Evolutionary conservation across 2,113 vertebrate genomes (phyloP).

Genomic region (Pungitius pungitius): DNA sequence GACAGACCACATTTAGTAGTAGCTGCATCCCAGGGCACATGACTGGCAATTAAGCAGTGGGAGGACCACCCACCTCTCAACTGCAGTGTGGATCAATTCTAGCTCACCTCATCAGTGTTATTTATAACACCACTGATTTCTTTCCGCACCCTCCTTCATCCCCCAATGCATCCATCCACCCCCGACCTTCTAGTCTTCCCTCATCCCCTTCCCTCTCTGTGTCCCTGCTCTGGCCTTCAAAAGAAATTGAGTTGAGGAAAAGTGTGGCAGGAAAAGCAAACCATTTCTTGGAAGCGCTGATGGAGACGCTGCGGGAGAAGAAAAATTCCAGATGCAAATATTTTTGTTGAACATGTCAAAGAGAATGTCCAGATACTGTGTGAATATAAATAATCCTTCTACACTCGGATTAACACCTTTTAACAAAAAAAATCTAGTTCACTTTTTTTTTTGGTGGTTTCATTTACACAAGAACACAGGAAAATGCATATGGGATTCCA

Average conservation of each 20-base stretch:
- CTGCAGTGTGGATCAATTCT: slow-evolving; percentile 79
- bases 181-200: slow-evolving; percentile 24
- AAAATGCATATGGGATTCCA: slow-evolving; percentile 76
- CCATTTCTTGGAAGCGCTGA: slow-evolving; percentile 44
- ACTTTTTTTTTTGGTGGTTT: slow-evolving; percentile 74
- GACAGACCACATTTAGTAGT: slow-evolving; percentile 78
- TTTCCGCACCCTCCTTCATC: slow-evolving; percentile 52
- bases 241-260: slow-evolving; percentile 58
- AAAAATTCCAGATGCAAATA: slow-evolving; percentile 53
- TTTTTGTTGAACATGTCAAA: slow-evolving; percentile 46
- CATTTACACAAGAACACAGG: slow-evolving; percentile 53
- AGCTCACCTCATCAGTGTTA: slow-evolving; percentile 79
- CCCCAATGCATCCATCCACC: slow-evolving; percentile 55
- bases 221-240: slow-evolving; percentile 24
- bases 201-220: slow-evolving; percentile 20
- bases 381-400: slow-evolving; percentile 5
- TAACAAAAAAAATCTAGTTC: not conserved
- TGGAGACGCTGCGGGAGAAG: slow-evolving; percentile 39
- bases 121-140: slow-evolving; percentile 76
- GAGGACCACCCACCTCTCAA: slow-evolving; percentile 84
- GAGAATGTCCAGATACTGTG: slow-evolving; percentile 47
- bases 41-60: slow-evolving; percentile 83
- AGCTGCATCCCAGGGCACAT: slow-evolving; percentile 77
- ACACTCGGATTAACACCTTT: slow-evolving; percentile 15
- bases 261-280: slow-evolving; percentile 65